Conservation (phyloP, 1,140 invertebrate species). For the Papilio polytes region DNA sequence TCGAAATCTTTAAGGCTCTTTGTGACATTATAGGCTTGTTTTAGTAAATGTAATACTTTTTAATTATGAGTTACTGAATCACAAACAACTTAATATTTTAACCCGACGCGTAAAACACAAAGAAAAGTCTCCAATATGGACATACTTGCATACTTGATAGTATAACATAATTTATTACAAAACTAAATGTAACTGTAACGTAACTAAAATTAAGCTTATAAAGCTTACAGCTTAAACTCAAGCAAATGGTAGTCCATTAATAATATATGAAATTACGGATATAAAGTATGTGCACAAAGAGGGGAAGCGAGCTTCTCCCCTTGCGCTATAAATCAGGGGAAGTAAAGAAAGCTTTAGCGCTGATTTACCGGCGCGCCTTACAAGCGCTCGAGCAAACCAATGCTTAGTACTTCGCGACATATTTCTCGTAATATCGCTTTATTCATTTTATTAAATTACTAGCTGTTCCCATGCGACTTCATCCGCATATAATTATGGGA, state of each 20-base stretch:
- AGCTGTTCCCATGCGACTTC: too few species aligned
- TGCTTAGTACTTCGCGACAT: background rate
- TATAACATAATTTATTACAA: background rate
- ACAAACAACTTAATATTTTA: background rate
- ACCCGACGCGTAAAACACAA: background rate
- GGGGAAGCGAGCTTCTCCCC: slow-evolving; percentile 55
- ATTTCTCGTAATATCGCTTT: background rate
- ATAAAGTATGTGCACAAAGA: slow-evolving; percentile 53
- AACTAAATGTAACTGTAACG: background rate
- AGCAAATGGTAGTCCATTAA: slow-evolving; percentile 24
- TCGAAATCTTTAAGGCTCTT: slow-evolving; percentile 56
- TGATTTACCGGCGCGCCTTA: slow-evolving; percentile 66
- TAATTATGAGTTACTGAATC: background rate
- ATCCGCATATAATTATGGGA: too few species aligned
- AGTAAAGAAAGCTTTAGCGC: slow-evolving; percentile 68
- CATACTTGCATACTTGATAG: too few species aligned
- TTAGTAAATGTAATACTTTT: background rate
- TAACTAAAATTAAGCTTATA: slow-evolving; percentile 9
- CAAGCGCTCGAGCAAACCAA: slow-evolving; percentile 39
- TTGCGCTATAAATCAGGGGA: slow-evolving; percentile 63
- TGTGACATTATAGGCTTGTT: background rate
- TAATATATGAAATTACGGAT: slow-evolving; percentile 38
- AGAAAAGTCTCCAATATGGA: background rate
- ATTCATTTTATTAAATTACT: too few species aligned
- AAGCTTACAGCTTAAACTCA: background rate